Conservation (phyloP, 2,797 vertebrate genomes). For the Xerus rutilus region DNA sequence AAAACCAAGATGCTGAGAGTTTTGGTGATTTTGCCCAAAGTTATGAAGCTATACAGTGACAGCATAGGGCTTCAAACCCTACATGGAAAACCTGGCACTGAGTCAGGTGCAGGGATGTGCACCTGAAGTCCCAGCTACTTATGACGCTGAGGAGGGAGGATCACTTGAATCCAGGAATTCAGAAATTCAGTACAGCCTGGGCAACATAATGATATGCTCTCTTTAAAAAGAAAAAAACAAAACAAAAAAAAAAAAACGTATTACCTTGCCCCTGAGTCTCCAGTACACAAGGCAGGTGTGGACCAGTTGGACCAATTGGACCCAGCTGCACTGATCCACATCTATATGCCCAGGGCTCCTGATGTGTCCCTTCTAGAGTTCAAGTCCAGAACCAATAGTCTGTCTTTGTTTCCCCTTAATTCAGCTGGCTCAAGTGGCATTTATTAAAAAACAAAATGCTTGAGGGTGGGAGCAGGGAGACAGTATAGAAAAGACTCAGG, state of each 20-base stretch:
- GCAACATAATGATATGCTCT: not conserved
- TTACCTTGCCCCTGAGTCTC: not conserved
- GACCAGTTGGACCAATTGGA: rapidly evolving
- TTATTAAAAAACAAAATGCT: not conserved
- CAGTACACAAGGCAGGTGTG: not conserved
- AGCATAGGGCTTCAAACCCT: not conserved
- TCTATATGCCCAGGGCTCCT: not conserved
- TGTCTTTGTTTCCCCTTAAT: not conserved
- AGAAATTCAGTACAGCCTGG: not conserved
- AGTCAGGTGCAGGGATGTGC: not conserved
- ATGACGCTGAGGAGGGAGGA: not conserved
- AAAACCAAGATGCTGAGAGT: not conserved
- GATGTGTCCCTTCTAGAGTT: not conserved
- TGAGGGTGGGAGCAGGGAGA: not conserved
- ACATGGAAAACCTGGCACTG: not conserved
- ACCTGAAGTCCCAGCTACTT: not conserved
- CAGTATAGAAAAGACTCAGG: not conserved
- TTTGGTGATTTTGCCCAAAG: not conserved
- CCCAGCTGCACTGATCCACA: not conserved
- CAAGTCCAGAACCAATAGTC: not conserved
- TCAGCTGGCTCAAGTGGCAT: not conserved
- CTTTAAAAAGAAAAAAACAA: not conserved
- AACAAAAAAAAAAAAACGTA: too few relatives aligned
- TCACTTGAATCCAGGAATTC: not conserved
- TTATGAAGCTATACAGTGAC: not conserved